A percentile compares a stretch with the other conserved stretches of the same genome.
Conservation (phyloP, 2,113 vertebrate genomes). For the Hucho hucho region DNA sequence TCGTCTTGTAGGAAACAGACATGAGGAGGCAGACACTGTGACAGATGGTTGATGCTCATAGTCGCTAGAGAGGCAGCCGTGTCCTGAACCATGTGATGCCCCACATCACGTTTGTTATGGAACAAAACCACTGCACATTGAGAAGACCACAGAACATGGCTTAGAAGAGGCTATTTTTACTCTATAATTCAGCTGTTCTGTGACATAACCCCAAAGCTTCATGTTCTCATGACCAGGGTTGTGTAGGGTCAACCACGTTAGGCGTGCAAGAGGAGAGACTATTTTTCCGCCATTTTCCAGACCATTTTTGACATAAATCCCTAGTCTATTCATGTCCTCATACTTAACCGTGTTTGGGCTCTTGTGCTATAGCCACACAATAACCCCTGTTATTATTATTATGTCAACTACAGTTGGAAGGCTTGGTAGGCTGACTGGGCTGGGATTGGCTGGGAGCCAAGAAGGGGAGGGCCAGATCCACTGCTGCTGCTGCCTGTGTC, state of each 20-base stretch:
- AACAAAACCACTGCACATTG: too few relatives aligned
- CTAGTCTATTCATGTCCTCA: neutral
- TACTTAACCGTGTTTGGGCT: neutral
- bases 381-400: slow-evolving; percentile 2
- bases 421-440: slow-evolving; percentile 32
- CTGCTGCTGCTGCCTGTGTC: slow-evolving; percentile 34
- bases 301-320: neutral
- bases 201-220: too few relatives aligned
- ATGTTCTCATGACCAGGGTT: too few relatives aligned
- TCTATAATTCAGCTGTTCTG: too few relatives aligned
- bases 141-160: too few relatives aligned
- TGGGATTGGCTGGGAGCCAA: slow-evolving; percentile 15
- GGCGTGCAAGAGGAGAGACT: neutral
- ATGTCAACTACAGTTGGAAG: neutral
- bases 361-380: neutral
- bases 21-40: neutral
- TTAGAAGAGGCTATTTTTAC: too few relatives aligned
- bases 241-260: too few relatives aligned
- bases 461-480: slow-evolving; percentile 17
- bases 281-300: neutral
- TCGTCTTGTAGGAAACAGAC: neutral
- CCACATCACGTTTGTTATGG: too few relatives aligned
- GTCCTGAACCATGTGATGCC: too few relatives aligned
- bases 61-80: neutral
- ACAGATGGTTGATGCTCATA: slow-evolving; percentile 5